Conservation (phyloP, 1,140 invertebrate species). For the Meloidogyne floridensis region DNA sequence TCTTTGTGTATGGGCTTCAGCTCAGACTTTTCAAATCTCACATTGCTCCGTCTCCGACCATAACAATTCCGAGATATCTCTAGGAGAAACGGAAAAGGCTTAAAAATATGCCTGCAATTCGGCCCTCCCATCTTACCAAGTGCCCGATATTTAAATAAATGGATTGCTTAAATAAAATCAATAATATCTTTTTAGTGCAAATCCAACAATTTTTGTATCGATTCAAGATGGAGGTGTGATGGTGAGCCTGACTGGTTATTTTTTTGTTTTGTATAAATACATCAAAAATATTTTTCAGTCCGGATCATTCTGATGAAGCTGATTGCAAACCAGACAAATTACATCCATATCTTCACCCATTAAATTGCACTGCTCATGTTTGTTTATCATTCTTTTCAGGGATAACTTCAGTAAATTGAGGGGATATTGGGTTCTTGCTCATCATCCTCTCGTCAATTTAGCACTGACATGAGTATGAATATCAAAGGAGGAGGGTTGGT, state of each 20-base stretch:
- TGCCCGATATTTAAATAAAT: background rate
- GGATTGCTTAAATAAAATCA: background rate
- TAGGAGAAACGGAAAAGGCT: too few relatives aligned
- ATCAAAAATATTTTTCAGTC: slow-evolving; percentile 31
- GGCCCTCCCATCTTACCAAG: too few relatives aligned
- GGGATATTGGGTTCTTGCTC: too few relatives aligned
- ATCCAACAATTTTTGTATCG: slow-evolving; percentile 82
- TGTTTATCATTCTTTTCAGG: background rate
- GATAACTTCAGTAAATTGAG: too few relatives aligned
- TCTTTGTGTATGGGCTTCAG: too few relatives aligned
- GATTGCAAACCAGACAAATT: slow-evolving; percentile 25
- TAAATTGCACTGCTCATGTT: background rate
- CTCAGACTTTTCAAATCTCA: too few relatives aligned
- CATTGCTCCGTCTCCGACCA: too few relatives aligned
- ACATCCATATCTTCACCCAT: background rate
- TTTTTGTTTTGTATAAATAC: background rate
- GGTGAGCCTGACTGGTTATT: slow-evolving; percentile 69
- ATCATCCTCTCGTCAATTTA: too few relatives aligned
- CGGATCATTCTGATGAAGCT: slow-evolving; percentile 50
- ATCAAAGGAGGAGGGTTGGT: too few relatives aligned
- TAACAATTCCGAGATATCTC: too few relatives aligned
- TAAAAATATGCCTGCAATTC: too few relatives aligned
- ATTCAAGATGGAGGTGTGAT: slow-evolving; percentile 79
- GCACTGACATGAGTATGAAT: too few relatives aligned
- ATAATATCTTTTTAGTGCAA: slow-evolving; percentile 38